Percentiles rank a stretch among this genome's conserved stretches.
Conservation (phyloP, 2,113 vertebrate genomes). For the Scolopax mira region DNA sequence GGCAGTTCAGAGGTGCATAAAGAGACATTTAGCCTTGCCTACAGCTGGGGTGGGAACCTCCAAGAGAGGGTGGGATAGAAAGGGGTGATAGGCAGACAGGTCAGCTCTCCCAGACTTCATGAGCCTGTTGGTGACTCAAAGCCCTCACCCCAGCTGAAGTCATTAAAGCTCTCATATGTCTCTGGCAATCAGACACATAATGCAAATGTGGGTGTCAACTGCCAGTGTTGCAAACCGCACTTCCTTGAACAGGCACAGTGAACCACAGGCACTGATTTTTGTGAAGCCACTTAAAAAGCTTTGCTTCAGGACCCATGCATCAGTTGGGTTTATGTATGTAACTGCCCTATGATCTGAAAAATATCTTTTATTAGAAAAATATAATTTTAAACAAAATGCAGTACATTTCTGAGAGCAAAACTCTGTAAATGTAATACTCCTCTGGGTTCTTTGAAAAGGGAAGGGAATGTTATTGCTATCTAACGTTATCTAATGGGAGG, state of each 20-base stretch:
- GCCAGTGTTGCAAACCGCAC: fast-evolving
- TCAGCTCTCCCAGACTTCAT: background rate
- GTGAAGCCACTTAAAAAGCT: background rate
- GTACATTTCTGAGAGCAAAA: background rate
- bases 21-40: background rate
- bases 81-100: background rate
- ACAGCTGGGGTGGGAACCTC: background rate
- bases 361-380: background rate
- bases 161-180: background rate
- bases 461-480: background rate
- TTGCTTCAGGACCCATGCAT: background rate
- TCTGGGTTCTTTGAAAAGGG: background rate
- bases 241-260: fast-evolving
- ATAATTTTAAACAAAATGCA: background rate
- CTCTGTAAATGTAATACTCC: background rate
- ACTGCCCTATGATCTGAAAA: background rate
- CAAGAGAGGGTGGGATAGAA: background rate
- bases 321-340: fast-evolving
- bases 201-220: background rate
- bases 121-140: background rate
- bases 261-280: background rate
- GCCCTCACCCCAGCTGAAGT: background rate
- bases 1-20: background rate
- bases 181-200: background rate
- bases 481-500: background rate